Base-by-base conservation (phyloP, 2,888 invertebrate species). In the Acrocyrtus sp. region DNA sequence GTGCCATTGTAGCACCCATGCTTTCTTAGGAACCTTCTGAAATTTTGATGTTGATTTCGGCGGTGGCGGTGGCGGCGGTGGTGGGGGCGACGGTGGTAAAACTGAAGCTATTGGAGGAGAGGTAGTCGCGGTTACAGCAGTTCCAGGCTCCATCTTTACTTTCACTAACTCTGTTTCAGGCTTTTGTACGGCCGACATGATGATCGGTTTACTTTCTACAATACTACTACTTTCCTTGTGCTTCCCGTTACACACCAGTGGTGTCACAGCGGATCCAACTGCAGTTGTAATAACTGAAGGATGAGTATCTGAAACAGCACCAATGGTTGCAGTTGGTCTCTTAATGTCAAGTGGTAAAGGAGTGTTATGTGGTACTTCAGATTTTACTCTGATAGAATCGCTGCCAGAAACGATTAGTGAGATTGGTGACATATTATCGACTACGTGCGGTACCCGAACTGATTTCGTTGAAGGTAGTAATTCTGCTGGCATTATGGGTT, bases 31-130 rank as follows among this genome's bases (percentile, higher is more conserved):
- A 54, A 72, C 72, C 47, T 75, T 75, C 19, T 54, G 54, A 67
- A 75, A 68, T 50, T 67, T 72, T 6, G 54, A 56, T 29, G 50
- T 17, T 34, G 48, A 8, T 6, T 34, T 43, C 6, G 69, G 69
- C 39, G 62, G 45, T 29, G 67, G 8, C 1, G 65, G 69, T 15
- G n/a, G 47, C 29, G 21, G 70, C 84, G 82, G 73, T 84, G 84
- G 17, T 86, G 83, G 58, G 85, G 83, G 21, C 17, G 45, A 17
- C 19, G 61, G 5, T 24, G 67, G 26, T 50, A 47, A 19, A 21
- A 48, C 29, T n/a, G 58, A 60, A 81, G 79, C 65, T 83, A 10
- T 17, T 17, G 47, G 12, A 12, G 4, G 2, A 17, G 19, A 12
- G 48, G 54, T 54, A 19, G 22, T n/a, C 22, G 54, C 29, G 15